A percentile compares a stretch with the other conserved stretches of the same genome.
Evolutionary conservation across 2,888 invertebrate genomes (phyloP).

Genomic region (Acanthopleura granulata): DNA sequence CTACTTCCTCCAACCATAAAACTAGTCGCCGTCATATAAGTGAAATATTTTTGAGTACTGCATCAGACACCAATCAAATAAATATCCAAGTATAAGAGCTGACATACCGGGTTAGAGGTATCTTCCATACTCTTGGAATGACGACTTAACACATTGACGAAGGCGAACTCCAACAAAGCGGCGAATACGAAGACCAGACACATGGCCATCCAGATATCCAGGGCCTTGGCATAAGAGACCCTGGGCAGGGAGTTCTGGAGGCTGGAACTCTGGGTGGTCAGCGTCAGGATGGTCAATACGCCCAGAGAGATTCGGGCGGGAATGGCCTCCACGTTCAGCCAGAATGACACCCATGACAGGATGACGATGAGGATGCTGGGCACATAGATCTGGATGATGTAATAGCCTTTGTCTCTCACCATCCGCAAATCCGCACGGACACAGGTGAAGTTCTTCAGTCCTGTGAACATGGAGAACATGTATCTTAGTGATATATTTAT

Average conservation of each 20-base stretch:
- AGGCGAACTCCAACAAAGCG: slow-evolving; percentile 7
- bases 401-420: background rate
- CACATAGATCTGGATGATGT: slow-evolving; percentile 8
- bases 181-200: slow-evolving; percentile 5
- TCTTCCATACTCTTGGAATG: background rate
- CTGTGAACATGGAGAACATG: background rate
- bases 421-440: background rate
- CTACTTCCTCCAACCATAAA: too few relatives aligned
- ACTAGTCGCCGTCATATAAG: too few relatives aligned
- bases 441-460: background rate
- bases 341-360: slow-evolving; percentile 13
- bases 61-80: too few relatives aligned
- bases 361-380: slow-evolving; percentile 14
- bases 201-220: slow-evolving; percentile 12
- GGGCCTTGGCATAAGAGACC: slow-evolving; percentile 8
- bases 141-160: background rate
- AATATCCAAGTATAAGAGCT: too few relatives aligned
- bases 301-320: slow-evolving; percentile 6
- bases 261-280: slow-evolving; percentile 14
- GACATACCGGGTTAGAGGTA: background rate
- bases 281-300: background rate
- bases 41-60: too few relatives aligned
- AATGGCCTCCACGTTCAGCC: slow-evolving; percentile 9
- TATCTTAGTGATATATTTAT: too few relatives aligned
- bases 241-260: background rate